A percentile compares a stretch with the other conserved stretches of the same genome.
Evolutionary conservation across 2,888 invertebrate genomes (phyloP).

Genomic region (Branchipolynoe longqiensis): DNA sequence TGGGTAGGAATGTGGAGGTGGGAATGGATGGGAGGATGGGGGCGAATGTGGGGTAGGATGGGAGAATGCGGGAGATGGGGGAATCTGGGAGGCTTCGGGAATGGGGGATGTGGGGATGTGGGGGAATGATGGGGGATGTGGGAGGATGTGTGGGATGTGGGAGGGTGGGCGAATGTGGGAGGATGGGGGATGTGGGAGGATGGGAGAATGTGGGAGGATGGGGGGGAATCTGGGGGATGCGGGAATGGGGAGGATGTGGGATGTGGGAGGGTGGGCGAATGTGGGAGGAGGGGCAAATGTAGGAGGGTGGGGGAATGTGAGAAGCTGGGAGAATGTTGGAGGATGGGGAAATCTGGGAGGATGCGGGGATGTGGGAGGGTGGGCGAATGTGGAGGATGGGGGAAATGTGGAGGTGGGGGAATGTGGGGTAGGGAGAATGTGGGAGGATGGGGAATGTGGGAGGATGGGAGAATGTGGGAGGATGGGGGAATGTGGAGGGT

Average conservation of each 20-base stretch:
- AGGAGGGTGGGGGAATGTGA: neutral
- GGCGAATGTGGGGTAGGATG: neutral
- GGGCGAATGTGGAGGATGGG: neutral
- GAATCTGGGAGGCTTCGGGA: neutral
- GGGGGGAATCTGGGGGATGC: too few relatives aligned
- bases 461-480: neutral
- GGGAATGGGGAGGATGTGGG: neutral
- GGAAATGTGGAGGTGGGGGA: neutral
- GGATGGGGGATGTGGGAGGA: too few relatives aligned
- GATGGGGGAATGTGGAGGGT: too few relatives aligned
- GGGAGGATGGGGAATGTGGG: neutral
- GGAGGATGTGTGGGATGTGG: too few relatives aligned
- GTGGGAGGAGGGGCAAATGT: neutral
- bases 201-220: too few relatives aligned
- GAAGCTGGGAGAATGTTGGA: neutral
- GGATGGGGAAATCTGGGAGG: neutral
- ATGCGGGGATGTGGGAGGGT: neutral
- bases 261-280: neutral
- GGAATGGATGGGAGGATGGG: too few relatives aligned
- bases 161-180: too few relatives aligned
- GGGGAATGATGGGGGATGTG: neutral
- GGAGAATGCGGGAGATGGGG: neutral
- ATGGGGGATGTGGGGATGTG: neutral
- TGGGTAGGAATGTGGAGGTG: too few relatives aligned
- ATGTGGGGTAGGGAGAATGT: neutral